phyloP scores from a whole-genome alignment of 2,113 vertebrate species.

The Tapirus terrestris region DNA sequence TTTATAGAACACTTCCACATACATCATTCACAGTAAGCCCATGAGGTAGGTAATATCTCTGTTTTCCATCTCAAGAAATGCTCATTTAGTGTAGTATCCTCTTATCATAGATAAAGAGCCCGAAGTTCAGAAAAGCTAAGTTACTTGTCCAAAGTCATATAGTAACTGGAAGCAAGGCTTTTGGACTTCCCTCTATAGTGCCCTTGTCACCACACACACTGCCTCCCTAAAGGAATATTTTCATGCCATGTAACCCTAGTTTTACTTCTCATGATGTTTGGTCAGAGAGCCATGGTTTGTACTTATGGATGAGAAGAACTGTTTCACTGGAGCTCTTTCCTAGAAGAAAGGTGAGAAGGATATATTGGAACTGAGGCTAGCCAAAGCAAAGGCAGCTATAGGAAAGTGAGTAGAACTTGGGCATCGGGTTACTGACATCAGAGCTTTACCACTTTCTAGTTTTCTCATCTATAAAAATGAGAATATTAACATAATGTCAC shows the following conservation, averaged over 20 bases:
- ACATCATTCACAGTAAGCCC: too few relatives aligned
- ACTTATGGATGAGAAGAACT: not conserved
- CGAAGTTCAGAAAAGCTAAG: too few relatives aligned
- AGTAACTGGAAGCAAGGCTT: too few relatives aligned
- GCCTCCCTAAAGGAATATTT: not conserved
- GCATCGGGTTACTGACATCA: not conserved
- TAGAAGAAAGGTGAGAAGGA: not conserved
- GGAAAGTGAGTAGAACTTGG: not conserved
- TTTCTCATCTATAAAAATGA: not conserved
- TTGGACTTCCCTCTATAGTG: too few relatives aligned
- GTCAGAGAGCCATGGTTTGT: not conserved
- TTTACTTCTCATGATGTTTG: conserved; percentile 18
- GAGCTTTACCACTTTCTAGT: not conserved
- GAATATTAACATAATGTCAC: not conserved
- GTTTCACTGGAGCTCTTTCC: not conserved
- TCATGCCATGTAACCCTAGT: not conserved
- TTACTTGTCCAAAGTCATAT: too few relatives aligned
- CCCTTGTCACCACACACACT: too few relatives aligned
- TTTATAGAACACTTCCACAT: too few relatives aligned
- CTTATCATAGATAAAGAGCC: too few relatives aligned
- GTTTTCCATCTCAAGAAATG: too few relatives aligned
- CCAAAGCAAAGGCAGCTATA: not conserved
- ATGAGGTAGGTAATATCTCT: too few relatives aligned
- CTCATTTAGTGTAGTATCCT: too few relatives aligned
- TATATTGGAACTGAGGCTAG: not conserved